These are phyloP conservation scores for Apodemia hepburni DNA, from an alignment of 2,888 invertebrate species.

Conservation along the genomic window DNA sequence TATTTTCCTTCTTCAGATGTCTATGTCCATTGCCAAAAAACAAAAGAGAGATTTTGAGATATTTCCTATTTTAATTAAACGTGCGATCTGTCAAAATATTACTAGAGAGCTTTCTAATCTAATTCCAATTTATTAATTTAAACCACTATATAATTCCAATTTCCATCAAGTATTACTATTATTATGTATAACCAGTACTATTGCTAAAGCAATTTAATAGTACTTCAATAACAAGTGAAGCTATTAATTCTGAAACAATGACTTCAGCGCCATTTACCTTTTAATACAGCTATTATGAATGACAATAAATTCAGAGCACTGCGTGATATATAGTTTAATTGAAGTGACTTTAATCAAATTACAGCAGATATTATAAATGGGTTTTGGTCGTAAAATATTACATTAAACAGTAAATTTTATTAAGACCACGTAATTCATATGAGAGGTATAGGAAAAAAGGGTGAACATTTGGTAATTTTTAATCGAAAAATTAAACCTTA, in stretches of 20 bases:
- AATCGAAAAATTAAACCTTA: too few relatives aligned
- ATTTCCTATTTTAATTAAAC: too few relatives aligned
- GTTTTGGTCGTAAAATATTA: not conserved
- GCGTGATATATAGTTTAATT: slow-evolving; percentile 30
- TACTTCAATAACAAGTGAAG: slow-evolving; percentile 15
- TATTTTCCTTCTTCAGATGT: too few relatives aligned
- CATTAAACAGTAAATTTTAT: not conserved
- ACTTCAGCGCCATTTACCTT: slow-evolving; percentile 23
- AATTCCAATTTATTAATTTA: too few relatives aligned
- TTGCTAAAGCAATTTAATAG: slow-evolving; percentile 7
- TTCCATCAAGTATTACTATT: too few relatives aligned
- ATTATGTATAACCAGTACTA: not conserved
- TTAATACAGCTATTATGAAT: slow-evolving; percentile 52
- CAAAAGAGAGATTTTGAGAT: too few relatives aligned
- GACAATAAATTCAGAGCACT: slow-evolving; percentile 45
- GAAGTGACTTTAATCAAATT: not conserved
- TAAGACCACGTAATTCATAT: not conserved
- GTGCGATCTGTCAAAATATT: too few relatives aligned
- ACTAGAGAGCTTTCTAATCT: too few relatives aligned
- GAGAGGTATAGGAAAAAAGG: too few relatives aligned
- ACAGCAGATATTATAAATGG: not conserved
- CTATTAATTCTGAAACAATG: slow-evolving; percentile 14
- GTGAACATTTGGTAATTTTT: too few relatives aligned
- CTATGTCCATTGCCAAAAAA: too few relatives aligned
- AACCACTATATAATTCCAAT: too few relatives aligned